Conservation (phyloP, 2,888 invertebrate species). For the Uropetala carovei region DNA sequence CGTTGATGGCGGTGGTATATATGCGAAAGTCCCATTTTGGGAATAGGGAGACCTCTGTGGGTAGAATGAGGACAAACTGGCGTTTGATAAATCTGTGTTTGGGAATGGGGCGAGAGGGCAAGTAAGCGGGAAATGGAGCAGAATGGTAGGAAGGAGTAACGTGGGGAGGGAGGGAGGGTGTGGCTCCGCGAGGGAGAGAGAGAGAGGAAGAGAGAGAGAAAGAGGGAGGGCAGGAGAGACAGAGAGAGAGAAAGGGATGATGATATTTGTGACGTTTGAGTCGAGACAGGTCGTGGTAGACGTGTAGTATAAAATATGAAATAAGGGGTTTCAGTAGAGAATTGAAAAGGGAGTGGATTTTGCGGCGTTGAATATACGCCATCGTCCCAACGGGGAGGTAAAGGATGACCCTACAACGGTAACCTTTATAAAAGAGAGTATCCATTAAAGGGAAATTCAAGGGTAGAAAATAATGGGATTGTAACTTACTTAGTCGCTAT, state of each 20-base stretch:
- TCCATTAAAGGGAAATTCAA: too few species aligned
- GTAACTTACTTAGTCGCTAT: too few species aligned
- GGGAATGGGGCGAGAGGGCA: neutral
- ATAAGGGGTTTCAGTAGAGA: neutral
- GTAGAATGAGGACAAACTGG: neutral
- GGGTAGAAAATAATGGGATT: too few species aligned
- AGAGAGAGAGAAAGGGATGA: neutral
- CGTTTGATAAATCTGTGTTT: neutral
- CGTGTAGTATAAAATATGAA: neutral
- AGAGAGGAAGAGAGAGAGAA: neutral
- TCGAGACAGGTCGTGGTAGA: neutral
- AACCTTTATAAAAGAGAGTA: too few species aligned
- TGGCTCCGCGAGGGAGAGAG: neutral
- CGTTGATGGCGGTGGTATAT: neutral
- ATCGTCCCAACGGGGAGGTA: neutral
- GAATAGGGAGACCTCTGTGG: constrained; percentile 11
- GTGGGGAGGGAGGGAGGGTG: neutral
- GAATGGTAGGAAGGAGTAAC: neutral
- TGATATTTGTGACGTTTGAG: constrained; percentile 18
- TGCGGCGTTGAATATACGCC: neutral
- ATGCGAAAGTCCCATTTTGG: constrained; percentile 22
- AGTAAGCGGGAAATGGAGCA: neutral
- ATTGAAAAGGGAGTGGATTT: neutral
- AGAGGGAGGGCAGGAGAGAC: neutral
- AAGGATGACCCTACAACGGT: too few species aligned